These are phyloP conservation scores for Margarornis squamiger DNA, from an alignment of 2,797 vertebrate genomes.

Conservation along the genomic window DNA sequence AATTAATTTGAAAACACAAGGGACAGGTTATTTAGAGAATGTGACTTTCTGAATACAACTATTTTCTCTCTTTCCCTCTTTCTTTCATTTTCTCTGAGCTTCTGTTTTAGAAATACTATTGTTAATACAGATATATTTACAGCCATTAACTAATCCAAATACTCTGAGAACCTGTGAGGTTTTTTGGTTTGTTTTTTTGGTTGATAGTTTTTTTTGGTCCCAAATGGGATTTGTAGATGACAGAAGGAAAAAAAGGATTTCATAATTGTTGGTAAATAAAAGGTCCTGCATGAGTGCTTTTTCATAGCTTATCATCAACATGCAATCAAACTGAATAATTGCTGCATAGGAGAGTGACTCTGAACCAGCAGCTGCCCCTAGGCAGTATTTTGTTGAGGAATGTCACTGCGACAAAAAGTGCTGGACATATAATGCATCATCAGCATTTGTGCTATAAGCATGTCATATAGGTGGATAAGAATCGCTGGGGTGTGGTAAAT, in stretches of 20 bases:
- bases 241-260: background rate
- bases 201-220: background rate
- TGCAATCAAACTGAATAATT: constrained; percentile 69
- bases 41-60: background rate
- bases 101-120: background rate
- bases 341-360: constrained; percentile 41
- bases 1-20: background rate
- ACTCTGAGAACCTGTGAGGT: background rate
- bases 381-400: constrained; percentile 55
- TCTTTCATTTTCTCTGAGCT: background rate
- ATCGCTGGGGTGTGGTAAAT: constrained; percentile 61
- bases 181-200: background rate
- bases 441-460: constrained; percentile 37
- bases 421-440: constrained; percentile 53
- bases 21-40: background rate
- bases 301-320: constrained; percentile 68
- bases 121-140: background rate
- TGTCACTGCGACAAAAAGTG: constrained; percentile 61
- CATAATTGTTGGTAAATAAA: constrained; percentile 68
- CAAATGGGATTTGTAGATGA: constrained; percentile 14
- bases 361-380: constrained; percentile 42
- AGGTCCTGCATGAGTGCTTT: constrained; percentile 45
- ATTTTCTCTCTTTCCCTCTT: background rate
- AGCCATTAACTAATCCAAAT: background rate
- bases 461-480: constrained; percentile 61